Evolutionary conservation across 1,140 invertebrate genomes (phyloP).

Genomic region (Hypothenemus hampei): DNA sequence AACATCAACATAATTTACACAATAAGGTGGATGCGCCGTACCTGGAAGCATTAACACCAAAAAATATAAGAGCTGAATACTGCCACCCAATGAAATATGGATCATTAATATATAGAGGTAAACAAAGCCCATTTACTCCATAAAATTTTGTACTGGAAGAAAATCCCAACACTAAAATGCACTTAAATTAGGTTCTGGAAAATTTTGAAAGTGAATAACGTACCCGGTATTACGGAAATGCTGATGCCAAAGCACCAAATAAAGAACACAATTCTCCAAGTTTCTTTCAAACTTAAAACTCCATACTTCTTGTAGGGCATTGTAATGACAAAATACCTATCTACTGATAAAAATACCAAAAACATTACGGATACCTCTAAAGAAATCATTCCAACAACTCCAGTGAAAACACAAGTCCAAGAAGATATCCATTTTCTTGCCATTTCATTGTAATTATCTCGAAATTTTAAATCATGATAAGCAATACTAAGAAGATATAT

Average conservation of each 20-base stretch:
- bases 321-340: constrained; percentile 66
- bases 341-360: constrained; percentile 70
- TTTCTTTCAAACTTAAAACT: constrained; percentile 52
- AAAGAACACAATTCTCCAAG: constrained; percentile 50
- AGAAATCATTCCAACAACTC: constrained; percentile 63
- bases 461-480: constrained; percentile 58
- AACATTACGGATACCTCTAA: constrained; percentile 72
- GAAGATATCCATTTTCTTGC: constrained; percentile 66
- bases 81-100: constrained; percentile 67
- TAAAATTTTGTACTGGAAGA: constrained; percentile 62
- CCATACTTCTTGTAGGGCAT: constrained; percentile 59
- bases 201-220: constrained; percentile 9
- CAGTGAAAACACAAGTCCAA: constrained; percentile 59
- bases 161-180: constrained; percentile 55
- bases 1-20: background rate
- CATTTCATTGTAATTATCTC: constrained; percentile 56
- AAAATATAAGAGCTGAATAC: constrained; percentile 68
- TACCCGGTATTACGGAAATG: constrained; percentile 63
- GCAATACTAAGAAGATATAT: constrained; percentile 70
- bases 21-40: constrained; percentile 38
- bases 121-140: constrained; percentile 65
- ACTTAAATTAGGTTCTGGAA: background rate
- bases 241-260: constrained; percentile 63
- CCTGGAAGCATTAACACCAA: constrained; percentile 61
- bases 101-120: constrained; percentile 69